Evolutionary conservation across 2,888 invertebrate genomes (phyloP).

Genomic region (Corythucha ciliata): DNA sequence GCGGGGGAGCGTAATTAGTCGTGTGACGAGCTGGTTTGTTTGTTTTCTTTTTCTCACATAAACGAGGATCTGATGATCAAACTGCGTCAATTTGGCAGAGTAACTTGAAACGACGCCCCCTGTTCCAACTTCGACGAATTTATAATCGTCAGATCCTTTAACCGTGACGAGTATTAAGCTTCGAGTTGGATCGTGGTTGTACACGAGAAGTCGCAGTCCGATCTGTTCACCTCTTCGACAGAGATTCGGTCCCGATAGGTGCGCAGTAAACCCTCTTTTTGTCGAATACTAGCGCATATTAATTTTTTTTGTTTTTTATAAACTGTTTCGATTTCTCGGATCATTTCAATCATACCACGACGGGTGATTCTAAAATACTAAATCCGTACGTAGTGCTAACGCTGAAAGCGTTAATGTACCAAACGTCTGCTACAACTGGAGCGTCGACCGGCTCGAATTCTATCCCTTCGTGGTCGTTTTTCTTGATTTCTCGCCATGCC

Average conservation of each 20-base stretch:
- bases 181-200: constrained; percentile 40
- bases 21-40: neutral
- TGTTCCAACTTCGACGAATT: constrained; percentile 46
- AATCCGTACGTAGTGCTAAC: constrained; percentile 46
- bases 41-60: constrained; percentile 38
- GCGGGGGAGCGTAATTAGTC: neutral
- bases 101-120: constrained; percentile 46
- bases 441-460: constrained; percentile 41
- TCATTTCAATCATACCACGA: constrained; percentile 40
- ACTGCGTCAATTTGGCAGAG: constrained; percentile 42
- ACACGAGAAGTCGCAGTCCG: constrained; percentile 39
- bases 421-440: constrained; percentile 43
- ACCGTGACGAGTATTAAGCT: constrained; percentile 42
- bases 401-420: constrained; percentile 47
- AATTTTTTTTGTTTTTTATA: neutral
- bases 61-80: constrained; percentile 48
- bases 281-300: constrained; percentile 39
- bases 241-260: constrained; percentile 44
- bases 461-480: constrained; percentile 41
- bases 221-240: constrained; percentile 47
- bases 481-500: constrained; percentile 41
- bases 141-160: constrained; percentile 44
- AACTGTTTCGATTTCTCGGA: neutral
- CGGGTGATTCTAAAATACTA: constrained; percentile 44
- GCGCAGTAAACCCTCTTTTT: constrained; percentile 46